These are phyloP conservation scores for Gallinago undulata DNA, from an alignment of 2,113 vertebrate genomes.

Conservation along the genomic window DNA sequence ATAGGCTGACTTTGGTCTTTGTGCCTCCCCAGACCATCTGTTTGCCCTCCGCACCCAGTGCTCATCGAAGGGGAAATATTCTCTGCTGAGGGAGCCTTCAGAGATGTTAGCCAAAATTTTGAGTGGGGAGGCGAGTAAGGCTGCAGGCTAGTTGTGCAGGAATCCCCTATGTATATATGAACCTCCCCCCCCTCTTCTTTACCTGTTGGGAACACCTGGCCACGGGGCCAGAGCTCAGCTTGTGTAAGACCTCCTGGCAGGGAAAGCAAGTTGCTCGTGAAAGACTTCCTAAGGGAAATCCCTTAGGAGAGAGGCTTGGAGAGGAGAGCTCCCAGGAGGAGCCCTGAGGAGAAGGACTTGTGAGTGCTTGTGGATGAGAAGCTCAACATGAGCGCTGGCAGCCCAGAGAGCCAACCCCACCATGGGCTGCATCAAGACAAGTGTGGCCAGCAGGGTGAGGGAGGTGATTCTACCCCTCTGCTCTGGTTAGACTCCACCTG, in stretches of 20 bases:
- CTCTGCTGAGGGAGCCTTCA: neutral
- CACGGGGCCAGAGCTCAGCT: neutral
- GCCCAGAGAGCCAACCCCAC: no score
- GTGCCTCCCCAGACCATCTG: neutral
- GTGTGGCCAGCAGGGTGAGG: no score
- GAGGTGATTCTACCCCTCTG: no score
- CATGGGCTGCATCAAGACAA: no score
- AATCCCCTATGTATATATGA: neutral
- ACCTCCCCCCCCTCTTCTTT: neutral
- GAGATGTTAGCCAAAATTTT: neutral
- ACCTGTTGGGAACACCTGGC: neutral
- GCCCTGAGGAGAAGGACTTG: no score
- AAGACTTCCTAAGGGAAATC: conserved; percentile 34
- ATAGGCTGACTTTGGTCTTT: neutral
- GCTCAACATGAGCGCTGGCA: no score
- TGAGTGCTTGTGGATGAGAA: no score
- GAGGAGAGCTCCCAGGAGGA: no score
- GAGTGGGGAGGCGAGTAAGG: neutral
- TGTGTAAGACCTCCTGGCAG: neutral
- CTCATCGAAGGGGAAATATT: neutral
- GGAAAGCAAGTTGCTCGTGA: neutral
- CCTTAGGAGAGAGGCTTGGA: no score
- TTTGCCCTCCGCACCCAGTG: neutral
- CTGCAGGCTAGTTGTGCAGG: neutral
- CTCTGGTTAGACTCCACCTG: no score